phyloP scores from a whole-genome alignment of 1,140 invertebrate species.

The Drosophila cardini region DNA sequence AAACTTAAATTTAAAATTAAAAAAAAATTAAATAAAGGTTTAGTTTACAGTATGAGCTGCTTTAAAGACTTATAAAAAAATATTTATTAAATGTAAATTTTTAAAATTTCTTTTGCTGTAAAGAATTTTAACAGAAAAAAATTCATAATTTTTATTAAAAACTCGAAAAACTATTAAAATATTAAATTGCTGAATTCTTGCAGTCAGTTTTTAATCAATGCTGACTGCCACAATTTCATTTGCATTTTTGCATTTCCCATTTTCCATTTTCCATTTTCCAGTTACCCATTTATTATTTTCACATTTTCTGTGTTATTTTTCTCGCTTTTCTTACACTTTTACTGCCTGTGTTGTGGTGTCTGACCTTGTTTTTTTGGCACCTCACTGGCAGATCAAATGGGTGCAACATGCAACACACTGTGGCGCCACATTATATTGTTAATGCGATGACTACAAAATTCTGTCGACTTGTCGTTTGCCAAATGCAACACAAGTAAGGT shows the following conservation, averaged over 20 bases:
- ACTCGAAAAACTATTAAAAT: constrained; percentile 16
- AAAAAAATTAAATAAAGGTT: too few relatives aligned
- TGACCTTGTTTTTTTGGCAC: constrained; percentile 66
- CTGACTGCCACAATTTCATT: constrained; percentile 47
- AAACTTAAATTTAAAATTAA: background rate
- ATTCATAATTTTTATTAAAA: background rate
- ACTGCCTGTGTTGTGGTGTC: constrained; percentile 13
- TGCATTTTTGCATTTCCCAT: constrained; percentile 52
- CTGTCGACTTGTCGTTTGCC: constrained; percentile 68
- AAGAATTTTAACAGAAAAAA: background rate
- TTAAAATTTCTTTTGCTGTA: background rate
- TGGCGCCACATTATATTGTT: constrained; percentile 69
- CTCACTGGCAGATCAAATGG: constrained; percentile 31
- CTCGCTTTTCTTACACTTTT: constrained; percentile 16
- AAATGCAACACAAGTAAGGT: constrained; percentile 23
- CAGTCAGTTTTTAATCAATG: constrained; percentile 58
- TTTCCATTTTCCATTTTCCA: constrained; percentile 33
- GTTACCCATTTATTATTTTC: background rate
- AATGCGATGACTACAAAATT: constrained; percentile 64
- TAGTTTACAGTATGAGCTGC: too few relatives aligned
- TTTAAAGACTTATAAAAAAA: too few relatives aligned
- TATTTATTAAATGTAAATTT: too few relatives aligned
- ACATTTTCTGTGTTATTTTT: constrained; percentile 33
- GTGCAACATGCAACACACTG: constrained; percentile 37
- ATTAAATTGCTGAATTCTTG: constrained; percentile 25